Conservation (phyloP, 1,140 invertebrate species). For the Drosophila kikkawai region DNA sequence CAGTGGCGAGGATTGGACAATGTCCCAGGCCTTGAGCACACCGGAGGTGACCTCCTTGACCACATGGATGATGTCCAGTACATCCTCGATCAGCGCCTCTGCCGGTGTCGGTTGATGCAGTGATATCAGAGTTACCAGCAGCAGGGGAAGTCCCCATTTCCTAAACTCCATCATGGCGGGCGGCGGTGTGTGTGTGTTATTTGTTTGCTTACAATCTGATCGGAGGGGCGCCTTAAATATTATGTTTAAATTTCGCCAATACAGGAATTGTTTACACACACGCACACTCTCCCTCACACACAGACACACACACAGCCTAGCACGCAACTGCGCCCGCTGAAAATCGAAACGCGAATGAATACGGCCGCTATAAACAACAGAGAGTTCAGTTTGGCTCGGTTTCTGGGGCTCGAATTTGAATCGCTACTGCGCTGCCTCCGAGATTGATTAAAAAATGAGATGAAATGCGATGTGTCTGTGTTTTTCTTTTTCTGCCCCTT, state of each 20-base stretch:
- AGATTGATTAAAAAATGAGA: constrained; percentile 32
- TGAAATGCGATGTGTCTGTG: constrained; percentile 26
- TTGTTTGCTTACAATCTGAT: constrained; percentile 11
- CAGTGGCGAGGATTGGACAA: constrained; percentile 86
- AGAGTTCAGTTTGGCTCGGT: constrained; percentile 37
- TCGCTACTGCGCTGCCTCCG: constrained; percentile 14
- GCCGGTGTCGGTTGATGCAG: constrained; percentile 53
- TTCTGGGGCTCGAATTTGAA: constrained; percentile 17
- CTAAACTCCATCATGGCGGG: constrained; percentile 11
- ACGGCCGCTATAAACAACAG: constrained; percentile 31
- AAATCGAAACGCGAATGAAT: constrained; percentile 70
- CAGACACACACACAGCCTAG: constrained; percentile 12
- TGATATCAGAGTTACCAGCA: constrained; percentile 14
- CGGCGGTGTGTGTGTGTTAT: constrained; percentile 17
- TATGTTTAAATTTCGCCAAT: constrained; percentile 32
- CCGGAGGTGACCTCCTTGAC: constrained; percentile 87
- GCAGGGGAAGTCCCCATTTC: constrained; percentile 37
- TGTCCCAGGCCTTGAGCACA: constrained; percentile 87
- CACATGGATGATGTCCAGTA: constrained; percentile 87
- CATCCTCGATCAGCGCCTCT: constrained; percentile 86
- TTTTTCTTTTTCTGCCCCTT: constrained; percentile 19
- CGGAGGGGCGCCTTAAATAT: constrained; percentile 14
- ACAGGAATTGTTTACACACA: constrained; percentile 16
- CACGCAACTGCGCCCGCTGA: constrained; percentile 60
- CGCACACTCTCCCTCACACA: neutral